A percentile compares a stretch with the other conserved stretches of the same genome.
phyloP scores from a whole-genome alignment of 2,797 vertebrate genomes.

The Corythornis leucogaster region DNA sequence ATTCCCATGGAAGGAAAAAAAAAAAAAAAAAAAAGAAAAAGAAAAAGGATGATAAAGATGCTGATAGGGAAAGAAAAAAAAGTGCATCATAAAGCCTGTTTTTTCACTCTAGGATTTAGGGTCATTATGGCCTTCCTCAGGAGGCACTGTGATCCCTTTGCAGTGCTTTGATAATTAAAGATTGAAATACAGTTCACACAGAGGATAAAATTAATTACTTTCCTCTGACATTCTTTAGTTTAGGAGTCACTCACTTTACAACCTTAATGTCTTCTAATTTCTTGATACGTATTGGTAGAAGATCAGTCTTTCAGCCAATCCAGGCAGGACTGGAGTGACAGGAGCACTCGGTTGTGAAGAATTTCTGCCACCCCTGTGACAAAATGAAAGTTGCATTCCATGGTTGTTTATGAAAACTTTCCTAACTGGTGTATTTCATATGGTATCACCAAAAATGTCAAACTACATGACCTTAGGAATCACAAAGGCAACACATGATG shows the following conservation, averaged over 20 bases:
- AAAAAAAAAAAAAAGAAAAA: no score
- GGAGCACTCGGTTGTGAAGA: neutral
- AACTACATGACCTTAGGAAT: neutral
- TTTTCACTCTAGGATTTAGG: neutral
- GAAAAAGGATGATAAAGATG: rapidly evolving
- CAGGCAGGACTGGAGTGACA: slow-evolving; percentile 13
- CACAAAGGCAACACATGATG: neutral
- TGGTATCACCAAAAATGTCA: neutral
- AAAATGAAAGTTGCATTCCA: neutral
- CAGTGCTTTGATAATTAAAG: neutral
- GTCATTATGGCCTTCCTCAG: neutral
- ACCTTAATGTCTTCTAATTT: neutral
- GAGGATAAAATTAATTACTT: neutral
- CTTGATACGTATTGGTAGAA: neutral
- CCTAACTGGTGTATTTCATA: neutral
- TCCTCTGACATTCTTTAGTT: neutral
- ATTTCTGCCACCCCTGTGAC: neutral
- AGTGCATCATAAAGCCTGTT: neutral
- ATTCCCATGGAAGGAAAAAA: neutral
- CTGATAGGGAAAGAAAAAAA: neutral
- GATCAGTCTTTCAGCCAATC: slow-evolving; percentile 7
- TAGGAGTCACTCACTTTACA: neutral
- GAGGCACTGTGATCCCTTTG: neutral
- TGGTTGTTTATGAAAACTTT: neutral
- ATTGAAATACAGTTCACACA: neutral